Evolutionary conservation across 2,888 invertebrate species (phyloP), one percentile per base, ranked within the genome.

Genomic region (Diarsia mendica): DNA sequence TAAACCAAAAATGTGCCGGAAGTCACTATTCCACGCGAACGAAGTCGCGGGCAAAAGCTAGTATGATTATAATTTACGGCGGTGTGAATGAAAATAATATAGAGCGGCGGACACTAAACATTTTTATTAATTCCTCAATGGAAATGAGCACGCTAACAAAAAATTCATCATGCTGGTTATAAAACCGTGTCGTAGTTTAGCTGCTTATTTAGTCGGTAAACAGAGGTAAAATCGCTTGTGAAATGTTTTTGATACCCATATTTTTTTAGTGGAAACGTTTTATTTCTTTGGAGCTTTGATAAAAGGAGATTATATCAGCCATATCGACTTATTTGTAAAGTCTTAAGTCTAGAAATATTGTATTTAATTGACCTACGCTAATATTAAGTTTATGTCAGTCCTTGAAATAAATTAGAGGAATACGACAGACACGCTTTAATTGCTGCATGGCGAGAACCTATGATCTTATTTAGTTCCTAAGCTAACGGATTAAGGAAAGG

Each of bases 41-140:
- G n/a, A n/a, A n/a, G n/a, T n/a, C n/a, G n/a, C n/a, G n/a, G n/a
- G n/a, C n/a, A n/a, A n/a, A n/a, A n/a, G n/a, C n/a, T n/a, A n/a
- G n/a, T 65, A 65, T 51, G 28, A 61, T 53, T 60, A 61, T 44
- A 81, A 69, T 79, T 67, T 28, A 58, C 49, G 11, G 65, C 60
- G 55, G 66, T 80, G 67, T 80, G 80, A 84, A 84, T 83, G 80
- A 81, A 69, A 72, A 60, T 71, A 39, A 39, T 39, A 39, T 39
- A 85, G 85, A 76, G 72, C 72, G 67, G 85, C 79, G 39, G 76
- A 70, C 72, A 44, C 66, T 72, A 71, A 72, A 78, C 60, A 85
- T 72, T 83, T 82, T 80, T 82, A 85, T 80, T 80, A 84, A 80
- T 73, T 80, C 69, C 23, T 66, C 74, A 73, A 80, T 81, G 68